Evolutionary conservation across 2,113 vertebrate genomes (phyloP), one percentile per base, ranked within the genome.

Genomic region (Phainopepla nitens): DNA sequence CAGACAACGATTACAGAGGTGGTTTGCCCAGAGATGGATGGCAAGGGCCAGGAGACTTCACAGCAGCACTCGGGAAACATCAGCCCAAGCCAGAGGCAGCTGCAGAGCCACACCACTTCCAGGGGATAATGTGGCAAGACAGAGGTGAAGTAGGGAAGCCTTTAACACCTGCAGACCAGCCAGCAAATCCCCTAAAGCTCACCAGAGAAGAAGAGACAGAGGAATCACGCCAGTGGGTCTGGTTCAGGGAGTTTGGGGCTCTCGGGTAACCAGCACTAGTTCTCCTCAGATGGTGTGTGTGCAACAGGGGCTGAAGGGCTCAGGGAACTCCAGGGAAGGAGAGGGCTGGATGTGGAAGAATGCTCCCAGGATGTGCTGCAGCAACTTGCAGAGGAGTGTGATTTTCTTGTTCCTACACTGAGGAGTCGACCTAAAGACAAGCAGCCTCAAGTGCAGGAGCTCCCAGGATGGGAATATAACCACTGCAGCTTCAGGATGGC

Each of bases 361-460:
- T 14, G 25, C 31, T 89, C 42, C 57, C 15, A 18, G 29, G 57
- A 87, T 10, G 25, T 24, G 49, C 72, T 70, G 58, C 90, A 56
- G 53, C 41, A 60, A 12, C 47, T 85, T 44, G 73, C 89, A 65
- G 68, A 73, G 62, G 35, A 94, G 53, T 2, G 17, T 6, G 29
- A 57, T 57, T 87, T 76, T 61, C 91, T 80, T 71, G 44, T 60
- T 94, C 56, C 64, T 66, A 27, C 41, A 54, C 61, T 11, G 7
- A 87, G 58, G 50, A 77, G 71, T 81, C 78, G n/a, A 93, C 72
- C 90, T 89, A 78, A 85, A 93, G 75, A 91, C 71, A 29, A 90
- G 56, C 71, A 82, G 42, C 61, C 50, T 79, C 33, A 27, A 71
- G 71, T 11, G 50, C n/a, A 81, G 53, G 60, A 62, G 57, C 65